Evolutionary conservation across 2,888 invertebrate species (phyloP).

Genomic region (Metopia argyrocephala): DNA sequence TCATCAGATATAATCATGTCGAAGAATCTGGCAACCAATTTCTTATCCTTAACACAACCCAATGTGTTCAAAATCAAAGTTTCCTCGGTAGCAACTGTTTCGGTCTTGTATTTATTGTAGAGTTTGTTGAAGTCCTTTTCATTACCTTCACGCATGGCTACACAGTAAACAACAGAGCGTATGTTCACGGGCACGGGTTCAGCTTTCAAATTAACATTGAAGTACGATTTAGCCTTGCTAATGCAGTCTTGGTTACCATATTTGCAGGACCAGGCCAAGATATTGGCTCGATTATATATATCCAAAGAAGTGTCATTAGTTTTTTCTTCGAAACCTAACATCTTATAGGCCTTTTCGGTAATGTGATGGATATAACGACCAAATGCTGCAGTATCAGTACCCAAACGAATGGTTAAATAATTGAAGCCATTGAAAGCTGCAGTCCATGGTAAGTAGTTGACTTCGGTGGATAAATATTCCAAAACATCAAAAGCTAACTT

Average conservation of each 20-base stretch:
- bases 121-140: slow-evolving; percentile 83
- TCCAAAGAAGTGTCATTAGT: slow-evolving; percentile 80
- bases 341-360: slow-evolving; percentile 79
- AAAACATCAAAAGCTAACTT: slow-evolving; percentile 81
- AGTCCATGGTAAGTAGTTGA: slow-evolving; percentile 87
- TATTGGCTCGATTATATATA: slow-evolving; percentile 81
- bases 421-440: slow-evolving; percentile 79
- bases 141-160: slow-evolving; percentile 83
- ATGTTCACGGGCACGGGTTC: slow-evolving; percentile 84
- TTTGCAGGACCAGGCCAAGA: slow-evolving; percentile 83
- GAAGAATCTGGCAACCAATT: slow-evolving; percentile 80
- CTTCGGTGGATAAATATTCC: slow-evolving; percentile 84
- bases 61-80: slow-evolving; percentile 83
- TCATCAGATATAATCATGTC: slow-evolving; percentile 78
- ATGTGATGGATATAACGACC: slow-evolving; percentile 75
- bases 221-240: slow-evolving; percentile 81
- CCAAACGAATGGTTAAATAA: slow-evolving; percentile 67
- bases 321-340: slow-evolving; percentile 79
- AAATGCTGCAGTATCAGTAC: slow-evolving; percentile 67
- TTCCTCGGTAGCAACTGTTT: slow-evolving; percentile 85
- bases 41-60: slow-evolving; percentile 82
- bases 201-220: slow-evolving; percentile 86
- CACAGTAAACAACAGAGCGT: slow-evolving; percentile 87
- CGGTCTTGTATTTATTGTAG: slow-evolving; percentile 81
- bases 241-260: slow-evolving; percentile 82